Evolutionary conservation across 2,797 vertebrate genomes (phyloP).

Genomic region (Falco concolor): DNA sequence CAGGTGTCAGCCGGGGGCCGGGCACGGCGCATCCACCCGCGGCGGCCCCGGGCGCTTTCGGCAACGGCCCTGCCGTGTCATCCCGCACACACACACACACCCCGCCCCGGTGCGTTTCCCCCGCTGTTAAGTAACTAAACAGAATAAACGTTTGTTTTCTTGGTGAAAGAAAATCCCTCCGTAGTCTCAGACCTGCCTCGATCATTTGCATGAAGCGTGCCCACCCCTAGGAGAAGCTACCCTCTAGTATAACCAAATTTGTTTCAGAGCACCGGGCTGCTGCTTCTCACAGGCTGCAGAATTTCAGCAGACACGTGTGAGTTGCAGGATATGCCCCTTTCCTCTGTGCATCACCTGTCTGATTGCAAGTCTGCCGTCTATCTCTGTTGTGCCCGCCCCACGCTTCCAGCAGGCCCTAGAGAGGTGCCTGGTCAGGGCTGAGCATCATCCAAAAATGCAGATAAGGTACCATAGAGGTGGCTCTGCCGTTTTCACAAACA

Average conservation of each 20-base stretch:
- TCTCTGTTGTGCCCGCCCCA: accelerated
- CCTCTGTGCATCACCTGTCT: background rate
- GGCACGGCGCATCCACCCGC: background rate
- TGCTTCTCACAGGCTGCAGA: background rate
- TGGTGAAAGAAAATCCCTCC: background rate
- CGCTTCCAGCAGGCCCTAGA: background rate
- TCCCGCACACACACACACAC: too few relatives aligned
- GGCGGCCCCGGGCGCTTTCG: background rate
- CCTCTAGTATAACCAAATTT: accelerated
- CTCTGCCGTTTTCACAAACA: background rate
- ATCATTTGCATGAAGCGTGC: background rate
- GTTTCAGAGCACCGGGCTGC: background rate
- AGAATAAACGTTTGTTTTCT: background rate
- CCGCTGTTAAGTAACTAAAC: background rate
- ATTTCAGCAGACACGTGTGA: background rate
- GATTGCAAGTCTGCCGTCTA: background rate
- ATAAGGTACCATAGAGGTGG: background rate
- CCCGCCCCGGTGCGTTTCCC: accelerated
- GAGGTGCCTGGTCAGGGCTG: background rate
- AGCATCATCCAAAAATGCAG: accelerated
- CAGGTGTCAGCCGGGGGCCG: background rate
- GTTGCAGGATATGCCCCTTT: background rate
- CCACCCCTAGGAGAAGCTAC: background rate
- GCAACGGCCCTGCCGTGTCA: background rate
- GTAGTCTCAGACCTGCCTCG: background rate